These are phyloP conservation scores for Sebastes kiyomatsui DNA, from an alignment of 2,797 vertebrate genomes.

Conservation along the genomic window DNA sequence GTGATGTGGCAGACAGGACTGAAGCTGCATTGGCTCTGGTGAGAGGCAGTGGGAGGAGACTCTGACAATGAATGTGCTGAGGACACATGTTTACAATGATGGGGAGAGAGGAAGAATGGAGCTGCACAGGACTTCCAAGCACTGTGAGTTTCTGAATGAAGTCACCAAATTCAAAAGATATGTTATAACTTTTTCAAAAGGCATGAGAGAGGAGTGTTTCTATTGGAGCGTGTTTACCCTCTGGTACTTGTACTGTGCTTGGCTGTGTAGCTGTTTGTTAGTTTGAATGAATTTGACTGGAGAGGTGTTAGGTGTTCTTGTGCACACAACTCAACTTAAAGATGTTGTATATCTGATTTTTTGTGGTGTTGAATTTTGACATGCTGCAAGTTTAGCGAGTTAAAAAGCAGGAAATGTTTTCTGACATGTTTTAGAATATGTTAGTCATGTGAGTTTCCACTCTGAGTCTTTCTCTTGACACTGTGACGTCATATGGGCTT, in stretches of 20 bases:
- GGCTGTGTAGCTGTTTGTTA: conserved; percentile 2
- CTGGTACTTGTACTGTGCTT: not conserved
- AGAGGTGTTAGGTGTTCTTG: not conserved
- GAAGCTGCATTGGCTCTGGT: conserved; percentile 67
- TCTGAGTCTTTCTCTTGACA: not conserved
- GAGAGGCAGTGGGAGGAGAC: conserved; percentile 62
- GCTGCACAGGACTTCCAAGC: conserved; percentile 18
- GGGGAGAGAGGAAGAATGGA: conserved; percentile 62
- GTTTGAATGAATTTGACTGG: conserved; percentile 22
- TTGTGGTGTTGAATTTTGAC: not conserved
- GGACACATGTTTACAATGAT: conserved; percentile 78
- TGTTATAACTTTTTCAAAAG: not conserved
- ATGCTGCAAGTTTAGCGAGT: not conserved
- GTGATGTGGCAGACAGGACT: conserved; percentile 46
- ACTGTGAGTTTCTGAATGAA: conserved; percentile 55
- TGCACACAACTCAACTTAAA: not conserved
- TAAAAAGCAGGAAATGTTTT: not conserved
- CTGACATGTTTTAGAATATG: not conserved
- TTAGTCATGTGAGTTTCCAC: not conserved
- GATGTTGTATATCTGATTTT: not conserved
- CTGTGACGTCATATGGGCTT: not conserved
- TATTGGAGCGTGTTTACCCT: not conserved
- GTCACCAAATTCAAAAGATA: not conserved
- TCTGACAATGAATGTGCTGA: conserved; percentile 71
- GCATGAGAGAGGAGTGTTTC: not conserved